A percentile compares a stretch with the other conserved stretches of the same genome.
Conservation (phyloP, 2,113 vertebrate genomes). For the Romanogobio albipinnatus region DNA sequence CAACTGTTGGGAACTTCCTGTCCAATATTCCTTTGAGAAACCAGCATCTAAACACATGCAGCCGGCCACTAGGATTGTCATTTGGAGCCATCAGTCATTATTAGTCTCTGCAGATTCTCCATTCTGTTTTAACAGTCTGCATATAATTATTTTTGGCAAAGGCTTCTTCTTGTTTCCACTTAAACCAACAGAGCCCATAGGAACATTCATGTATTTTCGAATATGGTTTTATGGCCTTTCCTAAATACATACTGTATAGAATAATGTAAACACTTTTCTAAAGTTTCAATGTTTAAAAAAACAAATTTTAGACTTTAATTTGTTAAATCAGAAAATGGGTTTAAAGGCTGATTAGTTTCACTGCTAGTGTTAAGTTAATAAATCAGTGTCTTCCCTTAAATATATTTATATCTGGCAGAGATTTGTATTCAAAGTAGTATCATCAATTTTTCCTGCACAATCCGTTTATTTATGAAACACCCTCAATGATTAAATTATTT, state of each 20-base stretch:
- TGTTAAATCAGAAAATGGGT: not conserved
- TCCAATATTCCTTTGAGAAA: not conserved
- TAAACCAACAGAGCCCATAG: not conserved
- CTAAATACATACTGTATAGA: not conserved
- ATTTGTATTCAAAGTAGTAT: not conserved
- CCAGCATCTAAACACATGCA: not conserved
- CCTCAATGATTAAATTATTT: not conserved
- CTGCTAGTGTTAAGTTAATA: not conserved
- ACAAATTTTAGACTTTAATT: not conserved
- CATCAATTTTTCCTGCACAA: not conserved
- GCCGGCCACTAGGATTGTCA: not conserved
- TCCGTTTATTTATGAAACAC: not conserved
- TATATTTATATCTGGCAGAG: not conserved
- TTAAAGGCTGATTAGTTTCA: not conserved
- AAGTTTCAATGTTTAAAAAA: too few relatives aligned
- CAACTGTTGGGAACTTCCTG: not conserved
- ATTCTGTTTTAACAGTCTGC: conserved; percentile 19
- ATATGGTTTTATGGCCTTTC: not conserved
- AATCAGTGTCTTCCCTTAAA: not conserved
- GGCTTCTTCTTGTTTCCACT: not conserved
- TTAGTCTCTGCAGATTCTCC: not conserved
- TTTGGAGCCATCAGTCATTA: conserved; percentile 1
- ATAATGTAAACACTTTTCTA: too few relatives aligned
- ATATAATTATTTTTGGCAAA: not conserved
- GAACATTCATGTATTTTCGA: not conserved